A percentile compares a stretch with the other conserved stretches of the same genome.
These are phyloP conservation scores for Thunnus albacares DNA, from an alignment of 2,797 vertebrate genomes.

Conservation along the genomic window DNA sequence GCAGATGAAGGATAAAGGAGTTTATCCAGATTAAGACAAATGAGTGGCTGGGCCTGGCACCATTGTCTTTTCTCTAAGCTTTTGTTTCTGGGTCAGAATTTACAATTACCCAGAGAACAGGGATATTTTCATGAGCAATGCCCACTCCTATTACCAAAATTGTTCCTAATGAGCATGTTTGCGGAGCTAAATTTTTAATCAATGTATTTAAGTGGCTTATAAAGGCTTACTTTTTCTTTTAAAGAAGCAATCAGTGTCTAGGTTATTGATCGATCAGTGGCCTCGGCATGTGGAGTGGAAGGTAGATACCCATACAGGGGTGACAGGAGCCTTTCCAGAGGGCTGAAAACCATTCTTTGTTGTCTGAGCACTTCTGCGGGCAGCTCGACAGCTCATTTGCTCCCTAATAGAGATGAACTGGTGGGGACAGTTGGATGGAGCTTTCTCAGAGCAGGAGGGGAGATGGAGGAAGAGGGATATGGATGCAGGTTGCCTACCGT, in stretches of 20 bases:
- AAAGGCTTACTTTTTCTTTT: constrained; percentile 55
- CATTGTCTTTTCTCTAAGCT: constrained; percentile 14
- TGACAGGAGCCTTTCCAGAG: constrained; percentile 30
- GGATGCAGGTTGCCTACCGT: constrained; percentile 49
- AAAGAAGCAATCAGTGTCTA: constrained; percentile 56
- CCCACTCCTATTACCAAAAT: constrained; percentile 42
- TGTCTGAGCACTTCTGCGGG: constrained; percentile 51
- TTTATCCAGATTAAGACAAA: constrained; percentile 73
- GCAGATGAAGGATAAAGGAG: constrained; percentile 59
- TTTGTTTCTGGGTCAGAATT: constrained; percentile 61
- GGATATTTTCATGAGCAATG: constrained; percentile 47
- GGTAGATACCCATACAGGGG: constrained; percentile 7
- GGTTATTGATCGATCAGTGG: constrained; percentile 60
- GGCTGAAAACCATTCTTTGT: constrained; percentile 45
- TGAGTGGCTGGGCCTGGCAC: constrained; percentile 29
- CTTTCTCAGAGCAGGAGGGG: constrained; percentile 16
- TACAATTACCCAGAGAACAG: constrained; percentile 38
- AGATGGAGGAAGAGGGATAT: neutral
- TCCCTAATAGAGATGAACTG: constrained; percentile 80
- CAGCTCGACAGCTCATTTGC: constrained; percentile 77
- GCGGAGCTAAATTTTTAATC: constrained; percentile 53
- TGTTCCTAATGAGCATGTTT: constrained; percentile 47
- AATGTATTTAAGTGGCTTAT: constrained; percentile 49
- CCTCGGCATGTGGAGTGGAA: neutral
- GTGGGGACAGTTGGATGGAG: constrained; percentile 23